phyloP scores from a whole-genome alignment of 2,888 invertebrate genomes.

The Scaeva pyrastri region DNA sequence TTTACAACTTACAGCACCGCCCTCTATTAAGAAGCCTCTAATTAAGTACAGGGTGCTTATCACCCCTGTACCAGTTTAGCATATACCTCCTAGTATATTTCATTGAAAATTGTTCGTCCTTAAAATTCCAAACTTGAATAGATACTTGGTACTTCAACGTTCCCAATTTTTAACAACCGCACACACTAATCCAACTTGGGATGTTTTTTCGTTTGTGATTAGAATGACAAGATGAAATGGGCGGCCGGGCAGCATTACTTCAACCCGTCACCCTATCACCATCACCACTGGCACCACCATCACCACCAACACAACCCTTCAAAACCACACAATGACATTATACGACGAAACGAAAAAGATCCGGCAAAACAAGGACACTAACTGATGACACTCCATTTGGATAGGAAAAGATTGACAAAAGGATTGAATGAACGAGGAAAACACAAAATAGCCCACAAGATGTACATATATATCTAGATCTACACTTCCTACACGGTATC shows the following conservation, averaged over 20 bases:
- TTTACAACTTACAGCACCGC: not conserved
- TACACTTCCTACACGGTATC: not conserved
- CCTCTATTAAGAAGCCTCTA: constrained; percentile 15
- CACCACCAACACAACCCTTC: constrained; percentile 34
- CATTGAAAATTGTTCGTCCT: constrained; percentile 45
- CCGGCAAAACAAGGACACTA: constrained; percentile 10
- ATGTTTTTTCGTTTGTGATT: constrained; percentile 48
- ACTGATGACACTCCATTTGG: constrained; percentile 36
- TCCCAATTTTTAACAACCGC: constrained; percentile 29
- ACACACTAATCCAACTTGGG: constrained; percentile 46
- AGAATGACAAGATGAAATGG: constrained; percentile 22
- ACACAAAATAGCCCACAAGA: constrained; percentile 16
- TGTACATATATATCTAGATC: too few species aligned
- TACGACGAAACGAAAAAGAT: not conserved
- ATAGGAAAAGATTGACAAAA: constrained; percentile 22
- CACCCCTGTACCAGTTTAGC: constrained; percentile 43
- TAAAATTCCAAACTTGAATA: not conserved
- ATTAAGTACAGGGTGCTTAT: constrained; percentile 55
- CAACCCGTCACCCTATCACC: constrained; percentile 24
- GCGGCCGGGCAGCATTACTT: not conserved
- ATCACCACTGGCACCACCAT: constrained; percentile 27
- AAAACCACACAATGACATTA: constrained; percentile 23
- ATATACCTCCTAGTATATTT: not conserved
- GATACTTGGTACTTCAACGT: not conserved
- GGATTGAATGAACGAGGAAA: constrained; percentile 1